Evolutionary conservation across 2,113 vertebrate species (phyloP).

Genomic region (Apeltes quadracus): DNA sequence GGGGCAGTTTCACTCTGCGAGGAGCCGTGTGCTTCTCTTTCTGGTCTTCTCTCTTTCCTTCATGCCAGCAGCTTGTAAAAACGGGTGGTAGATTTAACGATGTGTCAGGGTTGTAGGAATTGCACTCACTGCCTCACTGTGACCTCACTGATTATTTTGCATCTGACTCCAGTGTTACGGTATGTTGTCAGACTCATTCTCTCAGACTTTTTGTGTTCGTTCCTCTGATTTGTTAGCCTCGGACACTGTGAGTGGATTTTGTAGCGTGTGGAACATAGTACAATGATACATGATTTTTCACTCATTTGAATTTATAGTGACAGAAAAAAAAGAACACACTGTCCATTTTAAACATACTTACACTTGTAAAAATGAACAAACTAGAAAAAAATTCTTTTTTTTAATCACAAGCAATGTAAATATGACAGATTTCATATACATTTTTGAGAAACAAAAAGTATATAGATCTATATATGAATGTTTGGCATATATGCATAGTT

Average conservation of each 20-base stretch:
- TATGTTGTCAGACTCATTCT: conserved; percentile 60
- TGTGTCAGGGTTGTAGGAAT: conserved; percentile 70
- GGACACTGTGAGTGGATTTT: conserved; percentile 80
- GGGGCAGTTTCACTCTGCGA: conserved; percentile 29
- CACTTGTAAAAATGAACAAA: conserved; percentile 81
- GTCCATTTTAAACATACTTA: conserved; percentile 70
- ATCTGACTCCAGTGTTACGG: conserved; percentile 56
- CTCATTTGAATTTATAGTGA: conserved; percentile 76
- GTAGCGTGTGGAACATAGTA: conserved; percentile 81
- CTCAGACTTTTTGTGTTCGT: conserved; percentile 55
- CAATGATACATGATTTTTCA: conserved; percentile 59
- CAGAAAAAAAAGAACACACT: conserved; percentile 57
- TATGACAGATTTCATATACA: conserved; percentile 86
- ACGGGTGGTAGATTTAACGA: conserved; percentile 37
- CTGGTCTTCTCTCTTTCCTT: conserved; percentile 26
- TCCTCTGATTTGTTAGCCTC: conserved; percentile 58
- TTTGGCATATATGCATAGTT: conserved; percentile 89
- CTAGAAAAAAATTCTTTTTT: conserved; percentile 77
- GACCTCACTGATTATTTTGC: conserved; percentile 69
- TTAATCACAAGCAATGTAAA: conserved; percentile 83
- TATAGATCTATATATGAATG: conserved; percentile 87
- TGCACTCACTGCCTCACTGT: conserved; percentile 80
- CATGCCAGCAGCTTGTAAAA: conserved; percentile 46
- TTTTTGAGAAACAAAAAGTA: conserved; percentile 83
- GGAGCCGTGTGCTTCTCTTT: conserved; percentile 28